Evolutionary conservation across 2,113 vertebrate genomes (phyloP).

Genomic region (Hippocampus barbouri): DNA sequence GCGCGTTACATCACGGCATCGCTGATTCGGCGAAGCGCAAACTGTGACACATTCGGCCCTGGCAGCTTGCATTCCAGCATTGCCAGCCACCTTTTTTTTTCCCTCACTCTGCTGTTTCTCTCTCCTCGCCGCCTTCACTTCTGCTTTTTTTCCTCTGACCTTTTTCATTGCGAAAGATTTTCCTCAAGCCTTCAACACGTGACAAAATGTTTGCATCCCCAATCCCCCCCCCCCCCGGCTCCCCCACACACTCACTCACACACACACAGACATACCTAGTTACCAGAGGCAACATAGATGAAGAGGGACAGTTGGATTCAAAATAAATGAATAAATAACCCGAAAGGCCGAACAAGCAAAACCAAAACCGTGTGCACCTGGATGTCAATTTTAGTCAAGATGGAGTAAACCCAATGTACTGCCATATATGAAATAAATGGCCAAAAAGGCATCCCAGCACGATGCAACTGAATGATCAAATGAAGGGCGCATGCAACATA

Average conservation of each 20-base stretch:
- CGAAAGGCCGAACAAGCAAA: slow-evolving; percentile 52
- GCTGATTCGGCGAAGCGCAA: slow-evolving; percentile 13
- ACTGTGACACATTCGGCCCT: slow-evolving; percentile 12
- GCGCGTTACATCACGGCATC: slow-evolving; percentile 4
- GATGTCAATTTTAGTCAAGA: too few relatives aligned
- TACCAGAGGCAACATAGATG: slow-evolving; percentile 74
- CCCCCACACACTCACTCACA: too few relatives aligned
- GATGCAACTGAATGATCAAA: background rate
- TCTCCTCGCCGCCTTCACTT: background rate
- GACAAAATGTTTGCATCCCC: slow-evolving; percentile 60
- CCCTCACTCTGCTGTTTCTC: background rate
- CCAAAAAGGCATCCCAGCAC: too few relatives aligned
- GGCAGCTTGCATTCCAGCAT: slow-evolving; percentile 32
- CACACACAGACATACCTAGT: slow-evolving; percentile 37
- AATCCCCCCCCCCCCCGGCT: background rate
- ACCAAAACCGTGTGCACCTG: background rate
- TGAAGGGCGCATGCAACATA: background rate
- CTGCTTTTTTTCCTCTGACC: slow-evolving; percentile 8
- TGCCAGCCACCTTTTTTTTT: slow-evolving; percentile 6
- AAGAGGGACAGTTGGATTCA: slow-evolving; percentile 60
- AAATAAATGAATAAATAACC: slow-evolving; percentile 32
- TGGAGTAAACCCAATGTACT: too few relatives aligned
- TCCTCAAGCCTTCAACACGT: slow-evolving; percentile 30
- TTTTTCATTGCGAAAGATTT: slow-evolving; percentile 33
- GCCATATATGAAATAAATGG: too few relatives aligned